Evolutionary conservation across 1,140 invertebrate genomes (phyloP).

Genomic region (Anoplophora glabripennis): DNA sequence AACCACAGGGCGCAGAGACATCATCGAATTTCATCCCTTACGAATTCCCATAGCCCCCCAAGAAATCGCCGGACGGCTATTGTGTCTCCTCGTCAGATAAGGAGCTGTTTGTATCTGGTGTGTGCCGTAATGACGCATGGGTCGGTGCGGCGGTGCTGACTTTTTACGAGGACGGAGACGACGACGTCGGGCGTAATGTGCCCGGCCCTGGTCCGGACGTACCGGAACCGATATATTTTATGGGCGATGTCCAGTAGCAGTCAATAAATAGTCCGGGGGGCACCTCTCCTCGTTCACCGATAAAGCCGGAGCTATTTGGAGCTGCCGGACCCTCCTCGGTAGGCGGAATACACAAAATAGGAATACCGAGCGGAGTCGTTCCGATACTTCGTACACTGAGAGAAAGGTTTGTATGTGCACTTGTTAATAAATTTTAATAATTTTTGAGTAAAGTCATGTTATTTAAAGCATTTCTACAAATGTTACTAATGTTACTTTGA

Average conservation of each 20-base stretch:
- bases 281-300: slow-evolving; percentile 16
- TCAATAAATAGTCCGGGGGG: slow-evolving; percentile 41
- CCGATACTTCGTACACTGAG: neutral
- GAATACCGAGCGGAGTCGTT: slow-evolving; percentile 9
- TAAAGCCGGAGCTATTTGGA: neutral
- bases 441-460: no score
- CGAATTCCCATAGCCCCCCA: no score
- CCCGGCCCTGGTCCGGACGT: slow-evolving; percentile 32
- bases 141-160: slow-evolving; percentile 25
- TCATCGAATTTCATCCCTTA: no score
- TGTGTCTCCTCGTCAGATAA: neutral
- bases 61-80: no score
- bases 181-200: slow-evolving; percentile 17
- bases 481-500: no score
- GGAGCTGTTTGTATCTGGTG: slow-evolving; percentile 32
- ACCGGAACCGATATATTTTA: slow-evolving; percentile 43
- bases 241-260: slow-evolving; percentile 44
- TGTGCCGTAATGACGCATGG: slow-evolving; percentile 38
- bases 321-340: neutral
- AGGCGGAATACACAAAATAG: slow-evolving; percentile 30
- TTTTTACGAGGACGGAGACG: slow-evolving; percentile 28
- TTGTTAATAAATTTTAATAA: no score
- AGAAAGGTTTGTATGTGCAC: no score
- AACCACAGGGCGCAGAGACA: no score
- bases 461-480: no score